Conservation (phyloP, 2,888 invertebrate genomes). For the Eugnorisma glareosa region DNA sequence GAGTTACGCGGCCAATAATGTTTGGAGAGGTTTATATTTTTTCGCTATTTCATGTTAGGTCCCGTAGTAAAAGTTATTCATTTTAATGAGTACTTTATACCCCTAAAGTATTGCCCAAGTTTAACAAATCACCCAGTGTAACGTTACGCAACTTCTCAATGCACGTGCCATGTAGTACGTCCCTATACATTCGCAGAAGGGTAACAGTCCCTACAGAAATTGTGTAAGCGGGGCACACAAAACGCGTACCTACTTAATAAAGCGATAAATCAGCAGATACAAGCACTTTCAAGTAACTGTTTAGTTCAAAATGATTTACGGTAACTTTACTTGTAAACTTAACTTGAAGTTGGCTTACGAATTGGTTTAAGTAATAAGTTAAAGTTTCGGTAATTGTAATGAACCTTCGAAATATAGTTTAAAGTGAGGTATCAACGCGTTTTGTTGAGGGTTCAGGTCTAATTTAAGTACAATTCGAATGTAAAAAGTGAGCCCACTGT, state of each 20-base stretch:
- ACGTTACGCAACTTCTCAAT: background rate
- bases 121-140: background rate
- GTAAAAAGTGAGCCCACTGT: background rate
- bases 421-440: background rate
- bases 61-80: too few relatives aligned
- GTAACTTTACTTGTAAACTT: constrained; percentile 56
- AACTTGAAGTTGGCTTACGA: constrained; percentile 45
- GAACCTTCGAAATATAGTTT: constrained; percentile 7
- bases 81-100: background rate
- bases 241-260: constrained; percentile 45
- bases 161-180: background rate
- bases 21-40: too few relatives aligned
- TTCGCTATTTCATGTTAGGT: too few relatives aligned
- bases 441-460: too few relatives aligned
- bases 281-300: constrained; percentile 47
- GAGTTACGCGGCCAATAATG: too few relatives aligned
- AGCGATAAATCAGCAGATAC: constrained; percentile 54
- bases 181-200: too few relatives aligned
- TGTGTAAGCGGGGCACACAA: constrained; percentile 14
- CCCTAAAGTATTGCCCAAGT: background rate
- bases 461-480: background rate
- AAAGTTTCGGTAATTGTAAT: constrained; percentile 38
- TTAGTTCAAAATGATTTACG: constrained; percentile 59
- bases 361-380: constrained; percentile 36
- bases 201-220: background rate